phyloP scores from a whole-genome alignment of 2,888 invertebrate species.

The Drosophila colorata region DNA sequence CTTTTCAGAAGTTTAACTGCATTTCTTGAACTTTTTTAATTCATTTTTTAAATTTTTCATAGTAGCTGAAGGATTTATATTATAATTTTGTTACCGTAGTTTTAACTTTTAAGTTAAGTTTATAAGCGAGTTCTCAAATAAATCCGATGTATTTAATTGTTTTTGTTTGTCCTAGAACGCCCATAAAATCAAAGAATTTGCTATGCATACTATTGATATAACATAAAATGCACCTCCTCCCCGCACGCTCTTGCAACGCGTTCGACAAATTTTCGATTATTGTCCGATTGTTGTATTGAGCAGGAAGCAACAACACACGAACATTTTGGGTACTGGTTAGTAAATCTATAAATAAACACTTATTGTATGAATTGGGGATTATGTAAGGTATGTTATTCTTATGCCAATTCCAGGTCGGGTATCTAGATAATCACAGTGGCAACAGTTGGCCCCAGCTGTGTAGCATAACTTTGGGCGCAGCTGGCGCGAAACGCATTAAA shows the following conservation, averaged over 20 bases:
- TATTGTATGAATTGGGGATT: not conserved
- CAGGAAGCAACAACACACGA: no score
- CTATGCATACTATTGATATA: not conserved
- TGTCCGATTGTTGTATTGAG: not conserved
- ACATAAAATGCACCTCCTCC: not conserved
- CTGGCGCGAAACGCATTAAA: constrained; percentile 25
- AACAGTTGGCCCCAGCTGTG: constrained; percentile 29
- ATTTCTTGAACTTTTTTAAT: no score
- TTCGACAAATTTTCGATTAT: not conserved
- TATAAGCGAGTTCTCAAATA: not conserved
- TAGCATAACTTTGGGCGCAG: constrained; percentile 35
- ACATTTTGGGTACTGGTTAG: not conserved
- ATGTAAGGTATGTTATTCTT: not conserved
- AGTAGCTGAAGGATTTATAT: no score
- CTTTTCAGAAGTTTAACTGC: no score
- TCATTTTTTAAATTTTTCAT: no score
- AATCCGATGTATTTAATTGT: not conserved
- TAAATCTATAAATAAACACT: not conserved
- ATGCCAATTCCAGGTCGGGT: not conserved
- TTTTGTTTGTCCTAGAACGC: no score
- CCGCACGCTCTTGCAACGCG: not conserved
- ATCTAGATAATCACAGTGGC: constrained; percentile 14
- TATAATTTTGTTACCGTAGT: no score
- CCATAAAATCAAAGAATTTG: not conserved
- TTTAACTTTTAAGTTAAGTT: not conserved